A percentile compares a stretch with the other conserved stretches of the same genome.
phyloP scores from a whole-genome alignment of 2,113 vertebrate species.

The Apistogramma diplotaenia region DNA sequence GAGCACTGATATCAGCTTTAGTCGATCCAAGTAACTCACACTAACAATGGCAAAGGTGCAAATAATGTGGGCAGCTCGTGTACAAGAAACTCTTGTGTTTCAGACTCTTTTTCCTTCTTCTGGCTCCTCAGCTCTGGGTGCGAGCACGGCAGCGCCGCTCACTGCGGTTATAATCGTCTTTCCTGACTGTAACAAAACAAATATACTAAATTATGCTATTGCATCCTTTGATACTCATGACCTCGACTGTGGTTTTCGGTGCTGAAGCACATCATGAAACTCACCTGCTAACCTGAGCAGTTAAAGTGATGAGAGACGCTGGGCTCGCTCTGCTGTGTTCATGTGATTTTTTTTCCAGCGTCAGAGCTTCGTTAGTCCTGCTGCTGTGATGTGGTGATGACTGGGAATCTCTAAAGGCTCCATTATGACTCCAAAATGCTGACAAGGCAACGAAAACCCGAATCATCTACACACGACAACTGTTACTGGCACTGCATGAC shows the following conservation, averaged over 20 bases:
- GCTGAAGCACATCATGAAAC: neutral
- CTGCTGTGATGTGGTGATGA: neutral
- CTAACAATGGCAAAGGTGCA: neutral
- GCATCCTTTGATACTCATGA: neutral
- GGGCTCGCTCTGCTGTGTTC: neutral
- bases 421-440: neutral
- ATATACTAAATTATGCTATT: neutral
- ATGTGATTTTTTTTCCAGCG: neutral
- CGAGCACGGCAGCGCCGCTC: neutral
- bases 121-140: neutral
- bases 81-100: too few species aligned
- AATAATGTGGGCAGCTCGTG: too few species aligned
- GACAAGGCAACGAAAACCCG: neutral
- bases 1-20: neutral
- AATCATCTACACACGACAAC: neutral
- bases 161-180: accelerated
- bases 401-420: neutral
- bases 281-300: neutral
- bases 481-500: neutral
- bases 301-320: neutral
- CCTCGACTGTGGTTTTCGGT: neutral
- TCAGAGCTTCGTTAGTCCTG: neutral
- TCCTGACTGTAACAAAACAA: neutral
- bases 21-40: too few species aligned
- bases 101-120: too few species aligned